Conservation (phyloP, 2,113 vertebrate species). For the Sula dactylatra region DNA sequence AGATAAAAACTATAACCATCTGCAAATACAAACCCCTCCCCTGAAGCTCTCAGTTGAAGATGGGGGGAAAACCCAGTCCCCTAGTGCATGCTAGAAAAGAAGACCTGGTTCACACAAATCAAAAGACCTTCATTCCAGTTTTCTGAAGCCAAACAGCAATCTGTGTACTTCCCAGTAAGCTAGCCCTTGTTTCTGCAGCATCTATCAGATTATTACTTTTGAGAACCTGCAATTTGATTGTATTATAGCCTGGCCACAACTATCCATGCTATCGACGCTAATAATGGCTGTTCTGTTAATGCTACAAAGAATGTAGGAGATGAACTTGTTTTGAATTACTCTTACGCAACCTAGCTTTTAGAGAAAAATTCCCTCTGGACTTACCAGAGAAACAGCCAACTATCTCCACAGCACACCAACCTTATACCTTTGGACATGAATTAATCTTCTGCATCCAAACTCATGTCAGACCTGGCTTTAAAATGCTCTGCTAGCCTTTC, state of each 20-base stretch:
- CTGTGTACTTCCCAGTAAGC: background rate
- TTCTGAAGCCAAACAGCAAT: background rate
- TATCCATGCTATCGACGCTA: background rate
- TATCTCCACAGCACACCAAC: background rate
- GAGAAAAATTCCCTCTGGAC: background rate
- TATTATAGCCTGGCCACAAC: background rate
- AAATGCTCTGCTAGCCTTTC: background rate
- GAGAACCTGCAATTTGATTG: constrained; percentile 25
- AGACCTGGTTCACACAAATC: background rate
- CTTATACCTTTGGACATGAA: background rate
- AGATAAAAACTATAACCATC: background rate
- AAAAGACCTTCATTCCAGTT: background rate
- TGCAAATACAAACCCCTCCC: background rate
- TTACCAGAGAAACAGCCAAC: background rate
- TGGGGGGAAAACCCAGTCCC: background rate
- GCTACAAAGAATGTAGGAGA: background rate
- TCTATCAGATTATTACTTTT: background rate
- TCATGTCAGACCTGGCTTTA: background rate
- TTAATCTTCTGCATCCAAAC: background rate
- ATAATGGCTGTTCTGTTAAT: background rate
- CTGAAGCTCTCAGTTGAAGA: background rate
- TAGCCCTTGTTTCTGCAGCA: background rate
- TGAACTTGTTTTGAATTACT: background rate
- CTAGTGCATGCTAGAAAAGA: background rate
- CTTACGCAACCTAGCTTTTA: background rate